Base-by-base conservation (phyloP, 2,888 invertebrate genomes). In the Ectropis crepuscularia region DNA sequence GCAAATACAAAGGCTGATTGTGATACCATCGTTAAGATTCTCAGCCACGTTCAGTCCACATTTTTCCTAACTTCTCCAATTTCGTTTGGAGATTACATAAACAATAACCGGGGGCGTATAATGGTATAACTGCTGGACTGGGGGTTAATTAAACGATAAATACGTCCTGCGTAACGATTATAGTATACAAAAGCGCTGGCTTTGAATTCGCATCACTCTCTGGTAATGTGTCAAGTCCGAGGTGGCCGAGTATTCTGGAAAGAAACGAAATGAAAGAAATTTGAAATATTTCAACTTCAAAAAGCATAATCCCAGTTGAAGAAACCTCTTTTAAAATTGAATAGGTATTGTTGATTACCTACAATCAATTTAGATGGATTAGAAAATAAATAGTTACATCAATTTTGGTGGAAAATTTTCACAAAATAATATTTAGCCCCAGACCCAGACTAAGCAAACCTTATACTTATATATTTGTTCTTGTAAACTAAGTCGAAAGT, bases 201-300 rank as follows among this genome's bases (percentile, higher is more conserved):
- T 92, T 89, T 91, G 90, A 87, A 92, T 91, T 92, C 90, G 86
- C 91, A 92, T 92, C 92, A 91, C 87, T 92, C 88, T 86, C 86
- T 65, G 72, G 90, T 90, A 89, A 90, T 90, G 90, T 91, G 90
- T 92, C 92, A 91, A 86, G 85, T 79, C 70, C 57, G 55, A 61
- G 43, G 9, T 2, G 69, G 68, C 81, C 64, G 71, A 65, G 69
- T 86, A 88, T 87, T 87, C 82, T 83, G 55, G 73, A 72, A 57
- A 5, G 10, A n/a, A 39, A 46, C 50, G 16, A 10, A 5, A n/a
- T n/a, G n/a, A n/a, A n/a, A n/a, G n/a, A n/a, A n/a, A n/a, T n/a
- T n/a, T 28, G 16, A 2, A 28, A 28, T 28, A 28, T 28, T 28
- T 28, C 16, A 2, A 28, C 16, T 28, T 28, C 16, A 28, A 28